Percentiles rank a stretch among this genome's conserved stretches.
These are phyloP conservation scores for Drosophila neocordata DNA, from an alignment of 1,140 invertebrate species.

Conservation along the genomic window DNA sequence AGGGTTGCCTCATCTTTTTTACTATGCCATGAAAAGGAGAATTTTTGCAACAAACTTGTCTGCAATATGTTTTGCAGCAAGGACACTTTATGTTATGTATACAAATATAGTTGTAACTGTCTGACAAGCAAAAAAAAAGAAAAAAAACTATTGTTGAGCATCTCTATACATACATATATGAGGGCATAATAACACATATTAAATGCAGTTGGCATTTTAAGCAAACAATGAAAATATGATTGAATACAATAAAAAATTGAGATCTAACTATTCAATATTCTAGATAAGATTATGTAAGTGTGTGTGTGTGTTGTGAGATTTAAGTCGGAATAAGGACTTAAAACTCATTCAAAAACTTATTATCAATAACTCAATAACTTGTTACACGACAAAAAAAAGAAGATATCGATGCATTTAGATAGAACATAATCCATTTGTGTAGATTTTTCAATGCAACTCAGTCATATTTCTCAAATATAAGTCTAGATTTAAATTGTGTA, in stretches of 20 bases:
- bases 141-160: conserved; percentile 45
- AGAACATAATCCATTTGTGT: too few relatives aligned
- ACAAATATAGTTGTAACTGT: conserved; percentile 27
- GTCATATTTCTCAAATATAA: too few relatives aligned
- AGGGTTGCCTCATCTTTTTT: conserved; percentile 47
- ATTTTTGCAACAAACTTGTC: conserved; percentile 49
- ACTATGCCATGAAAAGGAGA: conserved; percentile 18
- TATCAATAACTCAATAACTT: background rate
- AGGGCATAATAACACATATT: conserved; percentile 69
- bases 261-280: background rate
- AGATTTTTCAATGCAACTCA: too few relatives aligned
- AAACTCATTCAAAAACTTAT: background rate
- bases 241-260: conserved; percentile 37
- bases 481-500: too few relatives aligned
- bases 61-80: conserved; percentile 48
- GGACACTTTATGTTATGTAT: background rate
- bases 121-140: conserved; percentile 43
- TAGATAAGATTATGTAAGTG: background rate
- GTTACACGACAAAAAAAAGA: too few relatives aligned
- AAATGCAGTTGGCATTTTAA: conserved; percentile 56
- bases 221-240: conserved; percentile 63
- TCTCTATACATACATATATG: background rate
- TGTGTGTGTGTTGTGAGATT: background rate
- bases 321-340: background rate
- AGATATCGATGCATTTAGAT: too few relatives aligned